Conservation (phyloP, 2,888 invertebrate genomes). For the Diplazon laetatorius region DNA sequence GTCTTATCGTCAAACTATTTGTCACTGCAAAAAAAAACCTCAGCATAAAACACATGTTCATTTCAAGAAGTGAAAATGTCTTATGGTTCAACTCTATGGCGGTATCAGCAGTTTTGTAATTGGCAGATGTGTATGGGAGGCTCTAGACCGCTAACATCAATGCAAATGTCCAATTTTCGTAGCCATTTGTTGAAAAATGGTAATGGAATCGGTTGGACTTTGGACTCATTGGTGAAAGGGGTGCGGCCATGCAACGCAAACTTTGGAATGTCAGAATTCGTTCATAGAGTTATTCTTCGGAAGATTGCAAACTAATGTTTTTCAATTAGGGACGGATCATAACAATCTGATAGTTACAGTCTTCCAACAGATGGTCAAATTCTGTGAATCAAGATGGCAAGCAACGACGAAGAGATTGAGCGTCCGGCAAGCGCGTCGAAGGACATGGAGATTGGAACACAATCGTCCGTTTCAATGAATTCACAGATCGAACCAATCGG, state of each 20-base stretch:
- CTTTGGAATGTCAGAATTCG: conserved; percentile 62
- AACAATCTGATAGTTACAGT: conserved; percentile 51
- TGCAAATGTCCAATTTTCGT: conserved; percentile 82
- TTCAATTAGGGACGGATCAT: background rate
- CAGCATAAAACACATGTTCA: background rate
- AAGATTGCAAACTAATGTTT: conserved; percentile 5
- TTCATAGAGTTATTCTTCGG: conserved; percentile 30
- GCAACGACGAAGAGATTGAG: conserved; percentile 8
- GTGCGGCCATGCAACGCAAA: conserved; percentile 78
- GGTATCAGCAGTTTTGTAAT: conserved; percentile 23
- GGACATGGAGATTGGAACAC: conserved; percentile 52
- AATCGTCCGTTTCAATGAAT: conserved; percentile 36
- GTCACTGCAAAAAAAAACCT: background rate
- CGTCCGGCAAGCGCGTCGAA: background rate
- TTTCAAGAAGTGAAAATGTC: background rate
- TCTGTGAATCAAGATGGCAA: conserved; percentile 28
- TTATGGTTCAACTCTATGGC: background rate
- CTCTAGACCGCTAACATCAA: conserved; percentile 81
- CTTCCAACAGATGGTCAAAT: conserved; percentile 38
- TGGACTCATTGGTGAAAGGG: conserved; percentile 81
- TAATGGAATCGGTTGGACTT: conserved; percentile 80
- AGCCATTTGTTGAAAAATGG: conserved; percentile 74
- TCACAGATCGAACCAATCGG: conserved; percentile 21
- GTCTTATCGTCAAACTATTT: background rate
- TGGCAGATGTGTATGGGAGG: conserved; percentile 62